These are phyloP conservation scores for Trochalopteron elliotii DNA, from an alignment of 2,113 vertebrate genomes.

Conservation along the genomic window DNA sequence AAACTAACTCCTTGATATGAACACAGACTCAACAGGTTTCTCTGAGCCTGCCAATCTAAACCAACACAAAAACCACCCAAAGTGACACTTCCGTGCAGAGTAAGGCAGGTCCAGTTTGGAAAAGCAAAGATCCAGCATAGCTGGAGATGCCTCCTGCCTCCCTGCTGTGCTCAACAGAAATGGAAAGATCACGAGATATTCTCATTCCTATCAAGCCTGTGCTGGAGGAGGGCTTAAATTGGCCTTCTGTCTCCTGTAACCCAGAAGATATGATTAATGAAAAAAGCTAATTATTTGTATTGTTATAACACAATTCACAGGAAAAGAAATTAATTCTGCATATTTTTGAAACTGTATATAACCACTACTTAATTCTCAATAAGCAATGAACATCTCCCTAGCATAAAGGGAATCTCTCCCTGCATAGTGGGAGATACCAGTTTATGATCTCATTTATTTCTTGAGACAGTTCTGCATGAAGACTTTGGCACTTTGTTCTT, in stretches of 20 bases:
- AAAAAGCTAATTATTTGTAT: neutral
- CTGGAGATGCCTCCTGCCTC: neutral
- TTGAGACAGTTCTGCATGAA: neutral
- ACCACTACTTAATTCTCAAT: neutral
- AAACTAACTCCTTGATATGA: neutral
- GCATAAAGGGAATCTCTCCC: neutral
- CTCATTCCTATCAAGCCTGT: neutral
- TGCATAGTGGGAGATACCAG: neutral
- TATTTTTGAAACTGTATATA: neutral
- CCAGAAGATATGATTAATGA: neutral
- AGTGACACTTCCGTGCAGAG: neutral
- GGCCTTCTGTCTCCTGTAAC: neutral
- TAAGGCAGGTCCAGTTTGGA: neutral
- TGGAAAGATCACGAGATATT: neutral
- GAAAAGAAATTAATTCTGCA: neutral
- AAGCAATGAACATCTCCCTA: neutral
- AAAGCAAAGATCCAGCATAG: neutral
- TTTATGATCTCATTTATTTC: neutral
- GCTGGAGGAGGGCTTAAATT: neutral
- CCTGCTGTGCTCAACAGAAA: neutral
- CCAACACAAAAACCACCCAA: neutral
- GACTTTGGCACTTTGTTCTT: neutral
- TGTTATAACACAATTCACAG: neutral
- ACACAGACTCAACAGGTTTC: neutral
- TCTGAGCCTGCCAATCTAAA: neutral